Evolutionary conservation across 2,113 vertebrate genomes (phyloP), one percentile per base, ranked within the genome.

Genomic region (Chamaea fasciata): DNA sequence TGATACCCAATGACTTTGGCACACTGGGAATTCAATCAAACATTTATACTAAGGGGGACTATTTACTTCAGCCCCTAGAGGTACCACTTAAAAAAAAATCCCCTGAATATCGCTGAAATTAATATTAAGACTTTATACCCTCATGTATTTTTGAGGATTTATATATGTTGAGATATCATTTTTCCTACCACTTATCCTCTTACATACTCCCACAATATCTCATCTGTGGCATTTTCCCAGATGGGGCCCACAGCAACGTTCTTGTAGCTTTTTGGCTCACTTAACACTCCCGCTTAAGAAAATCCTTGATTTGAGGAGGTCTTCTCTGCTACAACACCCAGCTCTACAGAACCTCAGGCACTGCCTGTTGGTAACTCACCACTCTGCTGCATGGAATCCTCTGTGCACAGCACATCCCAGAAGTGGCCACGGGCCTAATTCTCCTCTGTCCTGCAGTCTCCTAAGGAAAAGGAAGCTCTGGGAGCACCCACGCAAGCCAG

Each of bases 91-190:
- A 42, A 91, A 95, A 96, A 96, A 96, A 89, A 77, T 26, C 69
- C 95, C 91, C 89, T 87, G 65, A 94, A 95, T 91, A 95, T 96
- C 44, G 1, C 91, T 84, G 65, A 95, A 95, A 97, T 97, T 94
- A 97, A 97, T 97, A 97, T 97, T 95, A 96, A 96, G 95, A 59
- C 92, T 96, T 90, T 95, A 96, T 97, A 97, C 93, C 94, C 95
- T 92, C 89, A 97, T 95, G 96, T 94, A 96, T 96, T 97, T 96
- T 95, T 93, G 83, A 94, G 89, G 89, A 78, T 97, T 96, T 97
- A 94, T 95, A 91, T 94, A 95, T 94, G 86, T 95, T 97, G 94
- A 96, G 94, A 96, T 95, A 93, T 96, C 87, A 95, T 97, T 97
- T 97, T 97, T 94, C 93, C 94, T 97, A 95, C 95, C 95, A 84